Percentiles rank a stretch among this genome's conserved stretches.
Evolutionary conservation across 2,797 vertebrate species (phyloP).

Genomic region (Argya squamiceps): DNA sequence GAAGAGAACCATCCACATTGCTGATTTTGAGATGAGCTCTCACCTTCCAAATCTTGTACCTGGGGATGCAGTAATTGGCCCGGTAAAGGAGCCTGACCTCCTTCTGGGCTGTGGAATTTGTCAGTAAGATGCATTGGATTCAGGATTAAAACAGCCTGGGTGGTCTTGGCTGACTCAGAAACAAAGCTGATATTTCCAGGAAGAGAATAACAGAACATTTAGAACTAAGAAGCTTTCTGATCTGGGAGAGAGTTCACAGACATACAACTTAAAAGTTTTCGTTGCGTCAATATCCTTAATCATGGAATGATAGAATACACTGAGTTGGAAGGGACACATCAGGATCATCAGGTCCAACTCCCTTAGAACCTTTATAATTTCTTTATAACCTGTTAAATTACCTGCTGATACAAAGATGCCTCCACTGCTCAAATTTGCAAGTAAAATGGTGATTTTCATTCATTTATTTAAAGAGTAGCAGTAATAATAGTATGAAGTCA

Average conservation of each 20-base stretch:
- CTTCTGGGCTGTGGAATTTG: not conserved
- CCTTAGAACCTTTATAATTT: not conserved
- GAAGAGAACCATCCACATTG: not conserved
- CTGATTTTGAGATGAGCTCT: not conserved
- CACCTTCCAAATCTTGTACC: not conserved
- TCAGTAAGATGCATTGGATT: not conserved
- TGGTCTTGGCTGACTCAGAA: slow-evolving; percentile 23
- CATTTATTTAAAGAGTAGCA: slow-evolving; percentile 4
- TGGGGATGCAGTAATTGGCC: not conserved
- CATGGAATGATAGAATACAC: not conserved
- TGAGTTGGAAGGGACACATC: not conserved
- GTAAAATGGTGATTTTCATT: not conserved
- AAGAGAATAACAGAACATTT: not conserved
- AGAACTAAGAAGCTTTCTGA: slow-evolving; percentile 26
- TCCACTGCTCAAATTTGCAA: not conserved
- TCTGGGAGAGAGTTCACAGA: not conserved
- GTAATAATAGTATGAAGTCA: not conserved
- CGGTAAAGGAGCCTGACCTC: not conserved
- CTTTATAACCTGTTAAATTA: not conserved
- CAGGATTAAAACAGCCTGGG: not conserved
- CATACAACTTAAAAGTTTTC: not conserved
- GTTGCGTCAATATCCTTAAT: not conserved
- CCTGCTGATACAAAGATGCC: not conserved
- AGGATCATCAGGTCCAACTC: not conserved
- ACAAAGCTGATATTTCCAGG: not conserved